Conservation (phyloP, 2,888 invertebrate genomes). For the Pheosia tremula region DNA sequence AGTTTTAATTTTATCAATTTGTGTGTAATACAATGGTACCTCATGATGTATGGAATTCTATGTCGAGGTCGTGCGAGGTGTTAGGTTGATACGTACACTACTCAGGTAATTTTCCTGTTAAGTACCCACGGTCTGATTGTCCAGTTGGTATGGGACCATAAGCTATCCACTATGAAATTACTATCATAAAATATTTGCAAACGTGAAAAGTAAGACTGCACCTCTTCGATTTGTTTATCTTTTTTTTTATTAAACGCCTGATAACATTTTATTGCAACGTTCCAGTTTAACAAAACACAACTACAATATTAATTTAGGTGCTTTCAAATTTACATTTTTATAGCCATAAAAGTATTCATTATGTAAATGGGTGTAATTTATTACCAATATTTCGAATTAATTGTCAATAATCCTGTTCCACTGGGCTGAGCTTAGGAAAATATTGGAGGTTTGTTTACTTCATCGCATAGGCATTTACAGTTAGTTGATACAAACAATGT, state of each 20-base stretch:
- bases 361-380: background rate
- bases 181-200: too few species aligned
- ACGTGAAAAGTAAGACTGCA: too few species aligned
- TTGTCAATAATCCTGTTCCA: background rate
- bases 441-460: background rate
- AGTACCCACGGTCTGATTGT: too few species aligned
- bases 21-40: too few species aligned
- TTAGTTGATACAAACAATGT: background rate
- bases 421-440: background rate
- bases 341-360: background rate
- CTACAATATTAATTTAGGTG: background rate
- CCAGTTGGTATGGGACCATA: too few species aligned
- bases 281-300: background rate
- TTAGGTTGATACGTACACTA: too few species aligned
- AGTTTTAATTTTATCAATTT: too few species aligned
- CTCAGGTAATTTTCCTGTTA: too few species aligned
- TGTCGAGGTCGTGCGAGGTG: too few species aligned
- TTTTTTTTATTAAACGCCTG: background rate
- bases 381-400: background rate
- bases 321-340: background rate
- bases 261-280: background rate
- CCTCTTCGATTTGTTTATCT: too few species aligned
- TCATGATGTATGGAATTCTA: too few species aligned
- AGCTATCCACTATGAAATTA: too few species aligned
- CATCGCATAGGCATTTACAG: background rate